Conservation (phyloP, 2,888 invertebrate species). For the Caenorhabditis zanzibari region DNA sequence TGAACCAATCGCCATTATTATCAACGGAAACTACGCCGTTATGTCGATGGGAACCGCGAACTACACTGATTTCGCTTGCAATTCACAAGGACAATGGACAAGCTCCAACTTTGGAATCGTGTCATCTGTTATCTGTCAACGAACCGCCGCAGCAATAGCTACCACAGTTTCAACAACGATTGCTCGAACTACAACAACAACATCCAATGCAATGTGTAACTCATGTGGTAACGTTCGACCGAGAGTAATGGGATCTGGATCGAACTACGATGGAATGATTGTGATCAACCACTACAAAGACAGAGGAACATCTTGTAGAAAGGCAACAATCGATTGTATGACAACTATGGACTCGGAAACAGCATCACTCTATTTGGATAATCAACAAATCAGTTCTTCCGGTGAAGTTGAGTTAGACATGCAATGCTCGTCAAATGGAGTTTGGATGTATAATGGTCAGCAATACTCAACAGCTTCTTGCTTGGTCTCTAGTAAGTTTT, state of each 20-base stretch:
- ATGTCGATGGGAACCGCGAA: not conserved
- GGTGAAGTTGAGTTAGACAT: conserved; percentile 40
- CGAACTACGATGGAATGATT: conserved; percentile 69
- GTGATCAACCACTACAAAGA: conserved; percentile 66
- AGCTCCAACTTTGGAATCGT: conserved; percentile 22
- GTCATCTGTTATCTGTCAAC: conserved; percentile 28
- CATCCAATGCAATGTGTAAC: conserved; percentile 27
- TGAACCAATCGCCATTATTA: conserved; percentile 4
- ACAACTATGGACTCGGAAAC: conserved; percentile 56
- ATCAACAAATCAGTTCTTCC: conserved; percentile 8
- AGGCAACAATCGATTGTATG: conserved; percentile 51
- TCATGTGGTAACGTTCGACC: conserved; percentile 55
- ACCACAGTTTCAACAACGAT: not conserved
- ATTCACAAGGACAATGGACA: conserved; percentile 61
- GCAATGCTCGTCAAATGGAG: conserved; percentile 28
- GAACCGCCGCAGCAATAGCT: not conserved
- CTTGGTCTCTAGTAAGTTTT: conserved; percentile 49
- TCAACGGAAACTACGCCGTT: conserved; percentile 34
- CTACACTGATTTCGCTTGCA: conserved; percentile 45
- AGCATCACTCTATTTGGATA: conserved; percentile 39
- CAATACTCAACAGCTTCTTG: conserved; percentile 42
- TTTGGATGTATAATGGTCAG: conserved; percentile 40
- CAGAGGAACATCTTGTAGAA: conserved; percentile 38
- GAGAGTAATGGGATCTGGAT: conserved; percentile 9
- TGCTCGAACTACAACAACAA: conserved; percentile 27